Conservation (phyloP, 2,888 invertebrate genomes). For the Alloplasta piceator region DNA sequence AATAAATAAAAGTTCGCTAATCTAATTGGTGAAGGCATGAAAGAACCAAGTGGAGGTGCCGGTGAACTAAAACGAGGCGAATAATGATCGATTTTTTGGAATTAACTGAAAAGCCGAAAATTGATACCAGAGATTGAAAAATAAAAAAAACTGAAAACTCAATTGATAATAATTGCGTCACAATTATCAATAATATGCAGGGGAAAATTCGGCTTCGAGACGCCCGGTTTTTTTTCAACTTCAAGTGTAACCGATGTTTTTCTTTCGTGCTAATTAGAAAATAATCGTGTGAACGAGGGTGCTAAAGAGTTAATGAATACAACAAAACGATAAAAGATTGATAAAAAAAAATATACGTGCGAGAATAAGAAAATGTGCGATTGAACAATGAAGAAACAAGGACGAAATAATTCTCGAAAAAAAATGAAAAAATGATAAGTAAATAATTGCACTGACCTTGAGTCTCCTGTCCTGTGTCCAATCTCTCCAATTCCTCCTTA, state of each 20-base stretch:
- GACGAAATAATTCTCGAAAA: neutral
- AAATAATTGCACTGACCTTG: slow-evolving; percentile 76
- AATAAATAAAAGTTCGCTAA: too few species aligned
- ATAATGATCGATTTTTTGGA: slow-evolving; percentile 33
- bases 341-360: slow-evolving; percentile 14
- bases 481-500: slow-evolving; percentile 74
- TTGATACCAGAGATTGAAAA: neutral
- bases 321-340: neutral
- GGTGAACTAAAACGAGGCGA: slow-evolving; percentile 27
- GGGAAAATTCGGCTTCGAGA: slow-evolving; percentile 44
- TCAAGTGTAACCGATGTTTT: slow-evolving; percentile 1
- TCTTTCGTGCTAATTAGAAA: slow-evolving; percentile 7
- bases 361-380: neutral
- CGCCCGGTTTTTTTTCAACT: slow-evolving; percentile 35
- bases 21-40: too few species aligned
- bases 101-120: neutral
- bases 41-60: too few species aligned
- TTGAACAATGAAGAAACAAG: slow-evolving; percentile 9
- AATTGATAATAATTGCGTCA: neutral
- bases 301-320: slow-evolving; percentile 15
- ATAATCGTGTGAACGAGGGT: neutral
- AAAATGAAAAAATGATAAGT: neutral
- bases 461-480: slow-evolving; percentile 74
- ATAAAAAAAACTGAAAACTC: neutral
- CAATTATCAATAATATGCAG: slow-evolving; percentile 15